Base-by-base conservation (phyloP, 2,113 vertebrate species). In the Pedetes capensis region DNA sequence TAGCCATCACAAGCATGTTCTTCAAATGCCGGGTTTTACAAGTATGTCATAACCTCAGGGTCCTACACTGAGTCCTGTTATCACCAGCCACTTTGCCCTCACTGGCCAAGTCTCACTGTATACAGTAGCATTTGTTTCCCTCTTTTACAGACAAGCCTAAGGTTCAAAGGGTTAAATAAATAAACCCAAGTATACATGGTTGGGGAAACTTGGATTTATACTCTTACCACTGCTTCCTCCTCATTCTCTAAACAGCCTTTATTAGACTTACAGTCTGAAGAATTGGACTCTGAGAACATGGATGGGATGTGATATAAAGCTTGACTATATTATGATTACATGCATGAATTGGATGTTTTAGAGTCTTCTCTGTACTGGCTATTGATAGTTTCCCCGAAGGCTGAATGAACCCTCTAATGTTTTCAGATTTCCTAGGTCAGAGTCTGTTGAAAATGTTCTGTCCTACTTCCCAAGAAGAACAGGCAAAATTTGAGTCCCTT, bases 61-160 rank as follows among this genome's bases (percentile, higher is more conserved):
- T 27, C 66, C 32, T 9, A 4, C 1, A 1, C 1, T 7, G n/a
- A 55, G 57, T 29, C 32, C 0, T 25, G 23, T 25, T 5, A 3
- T 0, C 37, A 25, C 63, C 76, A 64, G 39, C 9, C 68, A 13
- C 14, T 66, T 63, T 3, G 12, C n/a, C 6, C n/a, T n/a, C 17
- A 16, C 25, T 32, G 37, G 6, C 47, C 16, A 13, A 78, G 42
- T 11, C n/a, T 57, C 16, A 1, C 3, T 76, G 9, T 47, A 32
- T 13, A 42, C 44, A 29, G 13, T 9, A 12, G 16, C 13, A 69
- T 74, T 74, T 47, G 11, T 34, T 78, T 83, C 57, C 18, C 47
- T 64, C n/a, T 89, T 83, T 91, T 89, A 25, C 20, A 87, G 75
- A 47, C 23, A 49, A 83, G 37, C 34, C 27, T 71, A 16, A 59